Percentiles rank a stretch among this genome's conserved stretches.
phyloP scores from a whole-genome alignment of 2,113 vertebrate genomes.

The Beaufortia kweichowensis region DNA sequence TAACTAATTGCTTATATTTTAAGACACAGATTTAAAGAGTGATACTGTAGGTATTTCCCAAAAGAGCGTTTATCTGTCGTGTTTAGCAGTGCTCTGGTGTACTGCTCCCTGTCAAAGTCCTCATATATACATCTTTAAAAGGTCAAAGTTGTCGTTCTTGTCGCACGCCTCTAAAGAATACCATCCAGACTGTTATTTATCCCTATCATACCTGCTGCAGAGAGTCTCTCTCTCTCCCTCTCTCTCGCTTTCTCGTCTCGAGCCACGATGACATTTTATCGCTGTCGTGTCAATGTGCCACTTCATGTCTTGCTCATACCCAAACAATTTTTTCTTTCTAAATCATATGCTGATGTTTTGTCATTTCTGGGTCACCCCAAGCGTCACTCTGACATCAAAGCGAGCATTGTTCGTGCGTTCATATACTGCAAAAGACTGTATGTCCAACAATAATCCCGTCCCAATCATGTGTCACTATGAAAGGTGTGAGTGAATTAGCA shows the following conservation, averaged over 20 bases:
- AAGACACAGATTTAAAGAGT: constrained; percentile 30
- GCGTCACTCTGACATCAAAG: constrained; percentile 9
- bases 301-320: constrained; percentile 11
- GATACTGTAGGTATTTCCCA: not conserved
- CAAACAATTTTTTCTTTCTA: not conserved
- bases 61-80: not conserved
- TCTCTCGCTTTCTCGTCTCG: not conserved
- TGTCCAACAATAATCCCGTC: constrained; percentile 6
- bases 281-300: constrained; percentile 17
- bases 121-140: constrained; percentile 38
- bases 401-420: not conserved
- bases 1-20: constrained; percentile 38
- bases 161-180: constrained; percentile 5
- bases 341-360: constrained; percentile 25
- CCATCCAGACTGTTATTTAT: not conserved
- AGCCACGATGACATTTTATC: constrained; percentile 18
- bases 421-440: not conserved
- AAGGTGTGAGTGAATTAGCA: not conserved
- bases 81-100: not conserved
- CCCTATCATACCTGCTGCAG: constrained; percentile 27
- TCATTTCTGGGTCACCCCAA: constrained; percentile 22
- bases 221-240: constrained; percentile 4
- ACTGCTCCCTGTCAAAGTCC: constrained; percentile 8
- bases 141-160: constrained; percentile 24
- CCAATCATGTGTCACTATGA: constrained; percentile 15